Evolutionary conservation across 2,797 vertebrate species (phyloP), one percentile per base, ranked within the genome.

Genomic region (Manis javanica): DNA sequence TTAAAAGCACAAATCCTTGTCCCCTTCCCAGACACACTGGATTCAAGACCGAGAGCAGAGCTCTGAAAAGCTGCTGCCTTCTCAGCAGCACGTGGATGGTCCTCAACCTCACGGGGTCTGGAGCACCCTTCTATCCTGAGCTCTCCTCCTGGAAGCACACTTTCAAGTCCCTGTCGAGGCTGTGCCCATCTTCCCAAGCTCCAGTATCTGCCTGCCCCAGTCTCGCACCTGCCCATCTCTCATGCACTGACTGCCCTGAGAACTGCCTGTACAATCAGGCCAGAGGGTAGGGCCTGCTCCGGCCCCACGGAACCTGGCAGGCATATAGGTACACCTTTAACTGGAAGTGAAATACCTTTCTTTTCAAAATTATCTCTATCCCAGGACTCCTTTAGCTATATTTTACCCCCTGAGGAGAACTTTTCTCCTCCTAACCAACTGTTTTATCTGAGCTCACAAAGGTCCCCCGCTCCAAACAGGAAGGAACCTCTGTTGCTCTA

Each of bases 201-300:
- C 15, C 1, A 9, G 55, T 16, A 57, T 23, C 31, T 13, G 1
- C 69, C 46, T 49, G n/a, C 24, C 63, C 64, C 9, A 6, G 37
- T 16, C 2, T 2, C 59, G 26, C 0, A 1, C 4, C 19, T 31
- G 29, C 83, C 24, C 2, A 2, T 11, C 19, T 4, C 39, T 71
- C 51, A n/a, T 7, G 37, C 5, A 39, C 37, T 39, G 55, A 9
- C 3, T 5, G 37, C 9, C 37, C 64, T 10, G 5, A 1, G 0
- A 37, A n/a, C 63, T 31, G 53, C 77, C 13, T 21, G 7, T 2
- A 31, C 42, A 21, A 11, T 37, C 19, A 21, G 68, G 23, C 39
- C 12, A 18, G 13, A 26, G 29, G 39, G 51, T 75, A 68, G 55
- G 18, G 83, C 4, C 3, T 2, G 5, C 34, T 11, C 23, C 23